Base-by-base conservation (phyloP, 2,113 vertebrate species). In the Uria aalge region DNA sequence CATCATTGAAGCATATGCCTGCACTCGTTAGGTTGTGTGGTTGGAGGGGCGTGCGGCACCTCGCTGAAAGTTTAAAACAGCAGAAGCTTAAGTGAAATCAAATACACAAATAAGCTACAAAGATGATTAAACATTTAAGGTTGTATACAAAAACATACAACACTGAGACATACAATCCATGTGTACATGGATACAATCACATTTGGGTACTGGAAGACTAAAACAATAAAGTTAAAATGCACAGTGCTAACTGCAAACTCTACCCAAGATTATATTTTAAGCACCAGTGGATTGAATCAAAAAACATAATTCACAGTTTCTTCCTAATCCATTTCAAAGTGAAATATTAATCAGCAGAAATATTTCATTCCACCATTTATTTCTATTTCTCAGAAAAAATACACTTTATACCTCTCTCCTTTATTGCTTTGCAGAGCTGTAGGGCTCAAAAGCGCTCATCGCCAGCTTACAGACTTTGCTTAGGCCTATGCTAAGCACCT, bases 261-360 rank as follows among this genome's bases (percentile, higher is more conserved):
- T 8, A 92, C 72, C 75, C 40, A 72, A 94, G 57, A 56, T 75
- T 86, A 63, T 92, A 96, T 94, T 96, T 94, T 76, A 84, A 95
- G 72, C 48, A 63, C 55, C 45, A 75, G 66, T 63, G 72, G 55
- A 76, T 71, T 94, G 68, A 94, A 69, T 85, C 83, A 75, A 94
- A 94, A 93, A 94, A 94, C 75, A 91, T 56, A 88, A 64, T 77
- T 87, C 95, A 89, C 92, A 62, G 47, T 94, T 95, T 75, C 83
- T 71, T 92, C 85, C 90, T 93, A 96, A 94, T 87, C 79, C 79
- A 85, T 94, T 96, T 94, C 92, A 94, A 96, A 94, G 85, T 91
- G 85, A 96, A 96, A 96, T 94, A 93, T 92, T 92, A 96, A 97
- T 93, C 88, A 94, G 92, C 52, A 88, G 59, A 94, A 93, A 48